Evolutionary conservation across 2,888 invertebrate genomes (phyloP), one percentile per base, ranked within the genome.

Genomic region (Eupeodes latifasciatus): DNA sequence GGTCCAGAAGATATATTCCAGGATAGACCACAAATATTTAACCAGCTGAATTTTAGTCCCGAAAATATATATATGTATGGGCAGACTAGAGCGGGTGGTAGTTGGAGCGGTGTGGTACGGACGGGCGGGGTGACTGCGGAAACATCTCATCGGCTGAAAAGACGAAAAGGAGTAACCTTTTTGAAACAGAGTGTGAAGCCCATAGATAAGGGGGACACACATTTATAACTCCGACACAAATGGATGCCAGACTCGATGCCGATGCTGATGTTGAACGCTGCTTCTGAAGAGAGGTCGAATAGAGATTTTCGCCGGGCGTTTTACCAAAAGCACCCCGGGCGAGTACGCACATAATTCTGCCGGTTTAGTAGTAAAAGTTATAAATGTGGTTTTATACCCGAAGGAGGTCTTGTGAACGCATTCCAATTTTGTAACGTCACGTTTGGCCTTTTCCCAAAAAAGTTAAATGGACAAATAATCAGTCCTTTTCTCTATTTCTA

Each of bases 1-100:
- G 91, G 91, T 92, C 92, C 91, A 91, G 91, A 91, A 91, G 91
- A 91, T 91, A 91, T 92, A 92, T 92, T 91, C 92, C 91, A 92
- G 91, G 90, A 90, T 90, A 91, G 92, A 91, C 93, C 92, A 92
- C 92, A 92, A 92, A 93, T 92, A 92, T 92, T 93, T 92, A 92
- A 92, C 91, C 91, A 91, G 92, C 92, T 92, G 92, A 91, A 92
- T 91, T 91, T 90, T 89, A 90, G 90, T 90, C 90, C 74, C 51
- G 10, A 40, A 53, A 19, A 47, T 66, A 57, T 11, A 57, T 11
- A 11, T 19, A 55, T 12, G 10, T 19, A 10, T 53, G 19, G 16
- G 47, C 78, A 55, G 62, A 40, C 71, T 14, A 44, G 27, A 27
- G 44, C 4, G 55, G 49, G 61, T 44, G 51, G 57, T 19, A 47